phyloP scores from a whole-genome alignment of 2,113 vertebrate species.

The Oreocharis arfaki region DNA sequence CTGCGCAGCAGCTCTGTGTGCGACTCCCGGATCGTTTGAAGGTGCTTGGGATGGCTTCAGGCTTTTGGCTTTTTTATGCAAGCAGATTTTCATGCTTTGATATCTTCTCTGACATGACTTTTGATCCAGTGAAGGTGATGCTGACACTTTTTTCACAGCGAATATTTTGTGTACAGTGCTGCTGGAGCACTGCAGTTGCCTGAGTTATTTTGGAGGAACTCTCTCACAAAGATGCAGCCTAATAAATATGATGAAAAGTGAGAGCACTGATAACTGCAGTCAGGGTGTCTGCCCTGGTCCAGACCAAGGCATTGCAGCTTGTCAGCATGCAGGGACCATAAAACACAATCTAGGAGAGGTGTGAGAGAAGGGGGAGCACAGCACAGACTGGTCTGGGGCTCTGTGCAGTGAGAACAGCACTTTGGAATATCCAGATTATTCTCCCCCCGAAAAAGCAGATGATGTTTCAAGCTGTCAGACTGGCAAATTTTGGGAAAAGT shows the following conservation, averaged over 20 bases:
- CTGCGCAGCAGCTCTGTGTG: background rate
- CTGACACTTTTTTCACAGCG: conserved; percentile 29
- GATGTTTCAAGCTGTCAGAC: background rate
- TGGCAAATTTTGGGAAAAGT: background rate
- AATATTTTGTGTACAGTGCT: conserved; percentile 34
- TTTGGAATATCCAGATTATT: background rate
- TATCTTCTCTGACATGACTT: conserved; percentile 43
- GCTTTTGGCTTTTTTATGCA: conserved; percentile 49
- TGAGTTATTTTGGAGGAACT: background rate
- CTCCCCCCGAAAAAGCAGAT: background rate
- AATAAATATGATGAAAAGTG: background rate
- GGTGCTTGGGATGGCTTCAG: conserved; percentile 33
- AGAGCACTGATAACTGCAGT: background rate
- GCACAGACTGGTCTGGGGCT: background rate
- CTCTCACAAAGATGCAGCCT: background rate
- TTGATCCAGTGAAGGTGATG: conserved; percentile 42
- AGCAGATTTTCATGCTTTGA: conserved; percentile 49
- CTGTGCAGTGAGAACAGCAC: background rate
- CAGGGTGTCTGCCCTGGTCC: background rate
- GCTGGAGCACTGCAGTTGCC: background rate
- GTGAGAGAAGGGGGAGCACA: background rate
- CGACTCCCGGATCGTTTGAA: background rate
- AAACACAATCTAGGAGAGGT: background rate
- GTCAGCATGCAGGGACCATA: background rate
- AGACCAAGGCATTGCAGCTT: background rate